Conservation (phyloP, 2,888 invertebrate genomes). For the Pyrgus malvae region DNA sequence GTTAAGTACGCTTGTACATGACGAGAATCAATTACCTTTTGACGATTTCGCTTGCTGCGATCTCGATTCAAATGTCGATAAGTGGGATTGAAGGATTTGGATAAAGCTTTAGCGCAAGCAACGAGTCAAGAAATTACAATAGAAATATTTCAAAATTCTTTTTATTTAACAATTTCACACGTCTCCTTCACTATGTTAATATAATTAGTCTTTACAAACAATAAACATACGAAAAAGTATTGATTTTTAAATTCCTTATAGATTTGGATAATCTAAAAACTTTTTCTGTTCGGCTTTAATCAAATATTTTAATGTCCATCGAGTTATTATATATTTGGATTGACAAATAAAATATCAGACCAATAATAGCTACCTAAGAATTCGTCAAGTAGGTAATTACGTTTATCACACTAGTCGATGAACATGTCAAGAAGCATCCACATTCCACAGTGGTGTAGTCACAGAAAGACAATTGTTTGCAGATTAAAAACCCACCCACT, state of each 20-base stretch:
- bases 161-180: no score
- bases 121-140: no score
- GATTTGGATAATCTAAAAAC: no score
- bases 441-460: conserved; percentile 12
- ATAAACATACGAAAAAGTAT: no score
- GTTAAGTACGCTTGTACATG: conserved; percentile 58
- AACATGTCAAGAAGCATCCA: conserved; percentile 1
- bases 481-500: conserved; percentile 26
- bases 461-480: conserved; percentile 20
- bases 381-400: background rate
- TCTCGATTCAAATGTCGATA: conserved; percentile 15
- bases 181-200: no score
- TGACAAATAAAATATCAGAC: background rate
- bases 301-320: no score
- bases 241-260: no score
- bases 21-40: conserved; percentile 50
- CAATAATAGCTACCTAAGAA: background rate
- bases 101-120: no score
- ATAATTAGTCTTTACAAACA: no score
- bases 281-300: no score
- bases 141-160: no score
- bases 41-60: conserved; percentile 48
- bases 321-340: no score
- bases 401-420: background rate
- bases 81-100: conserved; percentile 3